Evolutionary conservation across 2,113 vertebrate genomes (phyloP).

Genomic region (Calyptomena viridis): DNA sequence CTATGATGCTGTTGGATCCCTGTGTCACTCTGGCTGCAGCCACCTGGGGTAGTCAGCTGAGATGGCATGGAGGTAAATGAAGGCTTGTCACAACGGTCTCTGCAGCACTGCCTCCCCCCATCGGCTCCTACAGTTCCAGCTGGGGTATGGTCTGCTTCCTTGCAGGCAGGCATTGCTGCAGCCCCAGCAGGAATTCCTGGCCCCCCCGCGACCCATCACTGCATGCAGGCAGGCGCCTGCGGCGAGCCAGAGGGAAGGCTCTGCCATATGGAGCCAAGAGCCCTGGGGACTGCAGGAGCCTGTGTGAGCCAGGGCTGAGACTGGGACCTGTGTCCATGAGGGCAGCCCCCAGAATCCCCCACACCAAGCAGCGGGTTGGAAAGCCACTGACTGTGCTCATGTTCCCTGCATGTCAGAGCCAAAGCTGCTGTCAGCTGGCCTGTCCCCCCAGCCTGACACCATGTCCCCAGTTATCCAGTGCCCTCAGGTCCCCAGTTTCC

Average conservation of each 20-base stretch:
- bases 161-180: neutral
- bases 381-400: neutral
- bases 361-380: neutral
- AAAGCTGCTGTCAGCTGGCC: neutral
- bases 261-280: neutral
- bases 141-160: neutral
- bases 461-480: rapidly evolving
- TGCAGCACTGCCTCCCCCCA: neutral
- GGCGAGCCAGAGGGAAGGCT: neutral
- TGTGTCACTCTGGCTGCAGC: neutral
- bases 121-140: neutral
- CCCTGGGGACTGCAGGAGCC: neutral
- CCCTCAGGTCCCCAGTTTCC: neutral
- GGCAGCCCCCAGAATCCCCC: neutral
- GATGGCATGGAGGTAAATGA: neutral
- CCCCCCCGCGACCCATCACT: rapidly evolving
- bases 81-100: neutral
- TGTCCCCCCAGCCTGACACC: neutral
- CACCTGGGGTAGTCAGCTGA: neutral
- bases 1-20: neutral
- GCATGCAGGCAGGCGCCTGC: rapidly evolving
- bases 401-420: neutral
- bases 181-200: neutral
- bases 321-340: neutral
- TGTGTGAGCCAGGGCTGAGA: neutral